Conservation (phyloP, 2,113 vertebrate species). For the Pluvianellus socialis region DNA sequence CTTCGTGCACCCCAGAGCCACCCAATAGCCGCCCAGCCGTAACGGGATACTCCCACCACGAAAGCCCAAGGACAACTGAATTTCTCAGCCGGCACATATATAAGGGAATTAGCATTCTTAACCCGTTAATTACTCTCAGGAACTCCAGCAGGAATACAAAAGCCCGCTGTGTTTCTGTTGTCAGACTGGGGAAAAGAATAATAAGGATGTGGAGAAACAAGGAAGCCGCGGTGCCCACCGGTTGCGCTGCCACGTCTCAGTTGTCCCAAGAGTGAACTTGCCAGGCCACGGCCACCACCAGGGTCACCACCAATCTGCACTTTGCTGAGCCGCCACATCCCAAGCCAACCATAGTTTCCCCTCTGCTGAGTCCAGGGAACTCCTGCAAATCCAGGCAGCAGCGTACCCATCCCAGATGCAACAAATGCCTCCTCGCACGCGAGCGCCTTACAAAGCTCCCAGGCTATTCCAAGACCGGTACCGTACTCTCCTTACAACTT, state of each 20-base stretch:
- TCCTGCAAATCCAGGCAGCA: neutral
- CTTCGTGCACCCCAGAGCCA: neutral
- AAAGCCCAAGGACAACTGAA: constrained; percentile 70
- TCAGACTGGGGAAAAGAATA: neutral
- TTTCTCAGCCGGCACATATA: constrained; percentile 42
- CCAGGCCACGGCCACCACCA: neutral
- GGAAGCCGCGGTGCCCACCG: fast-evolving
- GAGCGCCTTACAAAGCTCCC: neutral
- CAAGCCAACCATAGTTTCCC: neutral
- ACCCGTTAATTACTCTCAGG: constrained; percentile 30
- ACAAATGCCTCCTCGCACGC: neutral
- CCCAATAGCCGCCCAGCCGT: constrained; percentile 40
- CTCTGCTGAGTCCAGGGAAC: neutral
- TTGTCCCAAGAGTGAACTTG: neutral
- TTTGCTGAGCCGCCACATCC: neutral
- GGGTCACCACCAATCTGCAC: neutral
- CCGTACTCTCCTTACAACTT: neutral
- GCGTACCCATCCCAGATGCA: neutral
- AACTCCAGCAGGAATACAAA: neutral
- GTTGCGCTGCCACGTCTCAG: fast-evolving
- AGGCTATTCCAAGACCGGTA: neutral
- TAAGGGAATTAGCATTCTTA: constrained; percentile 13
- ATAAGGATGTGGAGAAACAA: neutral
- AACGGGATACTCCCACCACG: constrained; percentile 61
- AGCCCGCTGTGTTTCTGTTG: neutral